phyloP scores from a whole-genome alignment of 2,888 invertebrate genomes.

The Tachina fera region DNA sequence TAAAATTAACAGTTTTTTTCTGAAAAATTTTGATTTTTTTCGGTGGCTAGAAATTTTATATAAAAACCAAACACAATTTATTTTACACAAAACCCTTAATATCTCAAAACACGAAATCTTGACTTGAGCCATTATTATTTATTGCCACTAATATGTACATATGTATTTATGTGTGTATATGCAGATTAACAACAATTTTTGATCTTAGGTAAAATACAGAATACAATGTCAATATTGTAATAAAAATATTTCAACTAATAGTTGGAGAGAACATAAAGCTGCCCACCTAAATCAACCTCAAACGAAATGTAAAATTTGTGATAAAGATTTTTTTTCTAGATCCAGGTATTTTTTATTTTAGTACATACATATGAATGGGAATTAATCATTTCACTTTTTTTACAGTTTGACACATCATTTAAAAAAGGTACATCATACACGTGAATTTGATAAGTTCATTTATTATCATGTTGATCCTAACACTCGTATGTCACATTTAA shows the following conservation, averaged over 20 bases:
- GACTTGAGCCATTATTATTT: no score
- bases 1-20: no score
- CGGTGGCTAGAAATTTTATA: no score
- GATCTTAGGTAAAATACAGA: slow-evolving; percentile 23
- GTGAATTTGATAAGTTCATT: slow-evolving; percentile 20
- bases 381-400: not conserved
- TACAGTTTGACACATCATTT: slow-evolving; percentile 11
- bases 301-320: slow-evolving; percentile 52
- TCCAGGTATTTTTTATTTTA: slow-evolving; percentile 8
- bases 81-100: no score
- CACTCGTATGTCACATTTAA: slow-evolving; percentile 8
- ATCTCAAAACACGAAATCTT: no score
- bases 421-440: not conserved
- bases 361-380: no score
- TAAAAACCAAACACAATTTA: no score
- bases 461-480: slow-evolving; percentile 15
- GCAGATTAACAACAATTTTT: not conserved
- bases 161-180: not conserved
- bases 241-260: slow-evolving; percentile 15
- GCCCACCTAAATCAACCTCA: slow-evolving; percentile 48
- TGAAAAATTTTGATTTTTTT: no score
- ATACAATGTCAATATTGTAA: slow-evolving; percentile 53
- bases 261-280: slow-evolving; percentile 50
- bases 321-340: slow-evolving; percentile 54
- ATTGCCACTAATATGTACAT: no score